phyloP scores from a whole-genome alignment of 2,113 vertebrate genomes.

The Lucifuga dentata region DNA sequence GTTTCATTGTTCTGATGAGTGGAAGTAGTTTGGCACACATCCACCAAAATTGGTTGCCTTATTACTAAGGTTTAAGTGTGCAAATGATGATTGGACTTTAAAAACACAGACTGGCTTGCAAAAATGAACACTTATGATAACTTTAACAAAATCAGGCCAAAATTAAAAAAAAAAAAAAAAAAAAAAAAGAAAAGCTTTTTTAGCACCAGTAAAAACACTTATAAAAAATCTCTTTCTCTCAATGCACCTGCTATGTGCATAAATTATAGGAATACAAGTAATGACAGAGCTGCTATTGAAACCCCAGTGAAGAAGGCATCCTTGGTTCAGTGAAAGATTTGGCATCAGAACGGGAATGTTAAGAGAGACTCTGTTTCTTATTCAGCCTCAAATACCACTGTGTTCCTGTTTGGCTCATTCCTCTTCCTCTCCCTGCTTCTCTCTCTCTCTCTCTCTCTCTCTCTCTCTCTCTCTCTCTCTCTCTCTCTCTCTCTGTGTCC shows the following conservation, averaged over 20 bases:
- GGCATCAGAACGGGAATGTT: constrained; percentile 69
- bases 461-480: constrained; percentile 15
- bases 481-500: constrained; percentile 61
- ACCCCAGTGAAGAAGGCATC: constrained; percentile 68
- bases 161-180: constrained; percentile 16
- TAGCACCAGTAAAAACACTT: constrained; percentile 63
- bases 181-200: no score
- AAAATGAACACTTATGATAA: constrained; percentile 15
- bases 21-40: background rate
- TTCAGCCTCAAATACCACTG: constrained; percentile 72
- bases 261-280: constrained; percentile 61
- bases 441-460: constrained; percentile 42
- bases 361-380: constrained; percentile 70
- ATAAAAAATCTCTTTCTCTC: constrained; percentile 70
- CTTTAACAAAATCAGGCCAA: constrained; percentile 29
- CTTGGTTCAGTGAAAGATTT: constrained; percentile 69
- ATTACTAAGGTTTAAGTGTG: no score
- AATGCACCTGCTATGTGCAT: constrained; percentile 75
- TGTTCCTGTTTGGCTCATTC: constrained; percentile 80
- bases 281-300: constrained; percentile 78
- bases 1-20: background rate
- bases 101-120: constrained; percentile 4
- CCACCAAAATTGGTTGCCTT: no score
- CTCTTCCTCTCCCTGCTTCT: constrained; percentile 70
- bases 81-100: constrained; percentile 1